Percentiles rank a stretch among this genome's conserved stretches.
These are phyloP conservation scores for Siniperca chuatsi DNA, from an alignment of 2,113 vertebrate genomes.

Conservation along the genomic window DNA sequence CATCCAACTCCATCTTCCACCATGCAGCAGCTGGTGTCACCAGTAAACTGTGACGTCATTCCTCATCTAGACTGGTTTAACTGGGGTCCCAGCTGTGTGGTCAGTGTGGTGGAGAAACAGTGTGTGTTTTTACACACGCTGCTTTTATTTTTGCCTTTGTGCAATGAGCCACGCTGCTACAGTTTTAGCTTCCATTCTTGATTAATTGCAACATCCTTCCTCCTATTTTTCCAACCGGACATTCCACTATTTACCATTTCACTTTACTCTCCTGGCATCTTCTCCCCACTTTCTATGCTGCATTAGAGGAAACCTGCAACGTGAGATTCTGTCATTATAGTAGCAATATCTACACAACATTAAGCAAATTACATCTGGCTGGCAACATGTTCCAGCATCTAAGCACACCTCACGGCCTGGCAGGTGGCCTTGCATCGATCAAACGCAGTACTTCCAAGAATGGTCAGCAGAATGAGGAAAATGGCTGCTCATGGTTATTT, in stretches of 20 bases:
- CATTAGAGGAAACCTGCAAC: constrained; percentile 51
- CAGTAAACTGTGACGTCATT: constrained; percentile 48
- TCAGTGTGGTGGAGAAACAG: constrained; percentile 57
- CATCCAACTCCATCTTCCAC: not conserved
- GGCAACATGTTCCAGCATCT: constrained; percentile 70
- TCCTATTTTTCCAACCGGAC: constrained; percentile 29
- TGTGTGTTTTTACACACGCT: constrained; percentile 37
- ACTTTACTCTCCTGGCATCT: constrained; percentile 39
- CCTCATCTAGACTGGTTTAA: constrained; percentile 46
- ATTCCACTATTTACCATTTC: constrained; percentile 38
- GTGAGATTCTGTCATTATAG: constrained; percentile 73
- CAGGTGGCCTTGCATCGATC: constrained; percentile 81
- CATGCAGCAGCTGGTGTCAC: constrained; percentile 46
- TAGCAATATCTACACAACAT: constrained; percentile 83
- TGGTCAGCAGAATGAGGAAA: constrained; percentile 48
- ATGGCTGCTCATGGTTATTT: constrained; percentile 59
- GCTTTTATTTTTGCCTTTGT: constrained; percentile 55
- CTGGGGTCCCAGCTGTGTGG: constrained; percentile 51
- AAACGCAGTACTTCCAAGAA: constrained; percentile 55
- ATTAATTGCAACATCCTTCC: constrained; percentile 62
- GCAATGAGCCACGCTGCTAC: constrained; percentile 56
- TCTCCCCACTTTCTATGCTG: constrained; percentile 14
- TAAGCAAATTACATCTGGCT: constrained; percentile 83
- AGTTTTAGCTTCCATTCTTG: constrained; percentile 40
- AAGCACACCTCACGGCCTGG: constrained; percentile 68